These are phyloP conservation scores for Sturnira hondurensis DNA, from an alignment of 2,113 vertebrate genomes.

Conservation along the genomic window DNA sequence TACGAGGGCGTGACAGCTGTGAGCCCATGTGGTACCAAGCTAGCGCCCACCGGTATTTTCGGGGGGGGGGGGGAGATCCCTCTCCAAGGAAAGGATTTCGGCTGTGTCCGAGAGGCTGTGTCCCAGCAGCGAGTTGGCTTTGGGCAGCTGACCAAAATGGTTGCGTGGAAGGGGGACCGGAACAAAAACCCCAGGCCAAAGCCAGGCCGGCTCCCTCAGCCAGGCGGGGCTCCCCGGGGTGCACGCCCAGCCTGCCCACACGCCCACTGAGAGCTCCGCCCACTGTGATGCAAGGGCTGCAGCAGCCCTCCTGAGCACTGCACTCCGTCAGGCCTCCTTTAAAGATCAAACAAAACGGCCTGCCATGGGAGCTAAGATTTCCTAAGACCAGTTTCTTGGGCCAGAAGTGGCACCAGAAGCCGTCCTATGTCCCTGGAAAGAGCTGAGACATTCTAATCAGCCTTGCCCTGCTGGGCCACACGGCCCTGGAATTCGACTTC, in stretches of 20 bases:
- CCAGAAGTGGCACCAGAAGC: fast-evolving
- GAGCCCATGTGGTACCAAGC: not conserved
- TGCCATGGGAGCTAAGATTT: not conserved
- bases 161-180: too few species aligned
- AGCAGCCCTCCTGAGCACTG: not conserved
- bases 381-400: not conserved
- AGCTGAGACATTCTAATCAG: fast-evolving
- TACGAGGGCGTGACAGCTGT: not conserved
- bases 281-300: fast-evolving
- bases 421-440: fast-evolving
- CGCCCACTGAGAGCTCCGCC: not conserved
- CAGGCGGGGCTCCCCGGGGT: not conserved
- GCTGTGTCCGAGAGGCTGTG: too few species aligned
- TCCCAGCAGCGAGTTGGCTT: not conserved
- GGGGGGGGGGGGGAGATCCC: too few species aligned
- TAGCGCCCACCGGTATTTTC: fast-evolving
- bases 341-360: not conserved
- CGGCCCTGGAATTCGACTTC: not conserved
- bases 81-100: not conserved
- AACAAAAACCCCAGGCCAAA: fast-evolving
- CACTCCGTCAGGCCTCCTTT: not conserved
- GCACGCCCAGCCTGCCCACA: not conserved
- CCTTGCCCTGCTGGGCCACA: not conserved
- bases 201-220: not conserved
- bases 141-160: not conserved